These are phyloP conservation scores for Pangasius djambal DNA, from an alignment of 2,797 vertebrate species.

Conservation along the genomic window DNA sequence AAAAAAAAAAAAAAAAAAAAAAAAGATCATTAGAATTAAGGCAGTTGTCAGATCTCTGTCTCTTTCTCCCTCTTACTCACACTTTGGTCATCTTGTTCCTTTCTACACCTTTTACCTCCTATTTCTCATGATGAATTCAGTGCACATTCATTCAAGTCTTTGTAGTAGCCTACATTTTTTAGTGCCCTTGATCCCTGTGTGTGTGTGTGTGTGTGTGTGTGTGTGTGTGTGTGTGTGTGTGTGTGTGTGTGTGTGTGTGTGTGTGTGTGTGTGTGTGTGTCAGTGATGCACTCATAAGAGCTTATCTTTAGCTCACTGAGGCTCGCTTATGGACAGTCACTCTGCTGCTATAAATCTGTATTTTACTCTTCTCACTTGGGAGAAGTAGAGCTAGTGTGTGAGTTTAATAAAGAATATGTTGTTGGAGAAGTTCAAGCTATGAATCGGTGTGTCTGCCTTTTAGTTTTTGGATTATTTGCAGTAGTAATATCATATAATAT, in stretches of 20 bases:
- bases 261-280: slow-evolving; percentile 18
- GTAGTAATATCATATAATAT: too few relatives aligned
- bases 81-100: not conserved
- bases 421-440: slow-evolving; percentile 14
- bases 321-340: slow-evolving; percentile 32
- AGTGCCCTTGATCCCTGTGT: slow-evolving; percentile 27
- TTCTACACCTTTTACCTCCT: slow-evolving; percentile 2
- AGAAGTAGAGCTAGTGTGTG: not conserved
- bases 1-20: slow-evolving; percentile 74
- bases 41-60: slow-evolving; percentile 82
- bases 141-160: not conserved
- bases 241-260: slow-evolving; percentile 21
- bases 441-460: not conserved
- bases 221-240: slow-evolving; percentile 18
- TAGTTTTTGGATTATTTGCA: not conserved
- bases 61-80: slow-evolving; percentile 6
- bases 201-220: slow-evolving; percentile 21
- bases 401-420: slow-evolving; percentile 1
- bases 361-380: slow-evolving; percentile 46
- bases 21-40: slow-evolving; percentile 88
- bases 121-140: not conserved
- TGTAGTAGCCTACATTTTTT: not conserved
- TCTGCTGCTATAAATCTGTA: slow-evolving; percentile 56
- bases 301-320: slow-evolving; percentile 33
- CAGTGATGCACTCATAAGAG: slow-evolving; percentile 33